These are phyloP conservation scores for Chanos chanos DNA, from an alignment of 2,797 vertebrate genomes.

Conservation along the genomic window DNA sequence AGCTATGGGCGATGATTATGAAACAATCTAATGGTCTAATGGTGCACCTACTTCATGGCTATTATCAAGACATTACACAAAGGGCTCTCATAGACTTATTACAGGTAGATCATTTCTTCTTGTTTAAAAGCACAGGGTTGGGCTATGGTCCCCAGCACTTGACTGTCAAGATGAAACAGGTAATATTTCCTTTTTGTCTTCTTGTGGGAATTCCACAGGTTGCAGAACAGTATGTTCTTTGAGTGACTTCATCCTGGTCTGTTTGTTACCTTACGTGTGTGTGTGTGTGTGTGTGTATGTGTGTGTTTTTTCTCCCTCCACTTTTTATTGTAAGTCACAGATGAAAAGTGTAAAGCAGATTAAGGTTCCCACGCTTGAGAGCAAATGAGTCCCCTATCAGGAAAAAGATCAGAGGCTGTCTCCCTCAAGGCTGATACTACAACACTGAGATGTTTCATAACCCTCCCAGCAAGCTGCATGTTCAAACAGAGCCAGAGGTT, in stretches of 20 bases:
- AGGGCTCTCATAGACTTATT: slow-evolving; percentile 26
- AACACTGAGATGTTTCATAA: slow-evolving; percentile 63
- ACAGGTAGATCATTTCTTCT: slow-evolving; percentile 30
- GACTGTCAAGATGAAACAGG: slow-evolving; percentile 10
- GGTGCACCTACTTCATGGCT: too few species aligned
- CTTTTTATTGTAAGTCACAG: slow-evolving; percentile 24
- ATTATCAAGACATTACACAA: slow-evolving; percentile 24
- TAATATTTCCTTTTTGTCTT: slow-evolving; percentile 28
- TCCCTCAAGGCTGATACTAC: slow-evolving; percentile 60
- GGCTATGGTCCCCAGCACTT: background rate
- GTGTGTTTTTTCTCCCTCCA: background rate
- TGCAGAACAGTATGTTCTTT: slow-evolving; percentile 42
- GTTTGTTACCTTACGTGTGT: background rate
- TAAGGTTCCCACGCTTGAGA: slow-evolving; percentile 58
- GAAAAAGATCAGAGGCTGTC: slow-evolving; percentile 57
- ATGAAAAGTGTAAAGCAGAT: slow-evolving; percentile 57
- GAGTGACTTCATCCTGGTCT: slow-evolving; percentile 33
- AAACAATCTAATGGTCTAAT: too few species aligned
- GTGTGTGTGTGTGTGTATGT: slow-evolving; percentile 3
- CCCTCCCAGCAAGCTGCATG: slow-evolving; percentile 52
- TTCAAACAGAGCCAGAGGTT: slow-evolving; percentile 61
- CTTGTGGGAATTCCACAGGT: slow-evolving; percentile 6
- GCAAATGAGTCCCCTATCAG: slow-evolving; percentile 57
- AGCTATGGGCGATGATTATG: too few species aligned
- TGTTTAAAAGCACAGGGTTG: slow-evolving; percentile 15